Evolutionary conservation across 92 coral and sea anemone genomes (phyloP).

Genomic region (Actinostola sp.): DNA sequence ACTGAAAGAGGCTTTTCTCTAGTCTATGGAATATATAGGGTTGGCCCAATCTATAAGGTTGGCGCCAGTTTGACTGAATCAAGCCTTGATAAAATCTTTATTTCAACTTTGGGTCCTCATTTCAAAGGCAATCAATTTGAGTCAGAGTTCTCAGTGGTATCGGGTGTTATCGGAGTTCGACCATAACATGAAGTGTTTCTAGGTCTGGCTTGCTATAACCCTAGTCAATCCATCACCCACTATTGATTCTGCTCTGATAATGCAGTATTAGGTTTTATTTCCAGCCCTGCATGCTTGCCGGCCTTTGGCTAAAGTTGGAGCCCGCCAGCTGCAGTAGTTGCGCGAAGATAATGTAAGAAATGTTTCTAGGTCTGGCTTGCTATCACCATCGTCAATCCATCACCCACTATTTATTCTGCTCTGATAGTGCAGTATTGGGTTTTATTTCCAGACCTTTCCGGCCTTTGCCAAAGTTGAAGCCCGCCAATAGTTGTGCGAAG

Average conservation of each 20-base stretch:
- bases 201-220: background rate
- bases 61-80: conserved; percentile 19
- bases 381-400: background rate
- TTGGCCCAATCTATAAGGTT: background rate
- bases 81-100: conserved; percentile 19
- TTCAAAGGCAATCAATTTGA: conserved; percentile 27
- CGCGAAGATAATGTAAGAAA: background rate
- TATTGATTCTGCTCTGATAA: no score
- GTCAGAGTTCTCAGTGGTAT: background rate
- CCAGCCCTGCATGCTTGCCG: no score
- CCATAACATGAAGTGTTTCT: background rate
- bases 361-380: background rate
- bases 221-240: background rate
- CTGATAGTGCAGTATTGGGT: no score
- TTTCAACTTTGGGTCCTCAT: conserved; percentile 6
- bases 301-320: no score
- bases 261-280: no score
- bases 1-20: background rate
- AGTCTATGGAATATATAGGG: background rate
- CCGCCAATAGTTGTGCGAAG: background rate
- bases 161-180: no score
- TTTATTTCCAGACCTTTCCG: no score
- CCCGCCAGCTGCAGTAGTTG: no score
- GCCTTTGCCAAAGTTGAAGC: background rate
- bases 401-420: background rate